A percentile compares a stretch with the other conserved stretches of the same genome.
Conservation (phyloP, 2,797 vertebrate genomes). For the Saguinus oedipus region DNA sequence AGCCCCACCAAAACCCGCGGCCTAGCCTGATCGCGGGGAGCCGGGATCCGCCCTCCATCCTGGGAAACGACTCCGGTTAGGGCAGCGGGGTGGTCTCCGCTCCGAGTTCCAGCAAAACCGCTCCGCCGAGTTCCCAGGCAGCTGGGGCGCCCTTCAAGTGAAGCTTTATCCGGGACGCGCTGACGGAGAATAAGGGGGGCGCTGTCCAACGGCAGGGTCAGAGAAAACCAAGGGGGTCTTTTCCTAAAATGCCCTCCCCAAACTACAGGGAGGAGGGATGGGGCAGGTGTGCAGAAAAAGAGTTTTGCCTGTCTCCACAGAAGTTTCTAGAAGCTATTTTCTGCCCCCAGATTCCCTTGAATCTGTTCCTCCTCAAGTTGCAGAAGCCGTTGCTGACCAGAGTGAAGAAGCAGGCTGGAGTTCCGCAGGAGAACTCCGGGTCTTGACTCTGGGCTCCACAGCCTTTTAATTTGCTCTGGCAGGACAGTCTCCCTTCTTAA, state of each 20-base stretch:
- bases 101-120: not conserved
- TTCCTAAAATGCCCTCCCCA: not conserved
- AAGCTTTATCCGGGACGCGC: not conserved
- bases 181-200: conserved; percentile 4
- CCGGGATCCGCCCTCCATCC: not conserved
- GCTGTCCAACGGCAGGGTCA: not conserved
- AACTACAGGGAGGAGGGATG: not conserved
- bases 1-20: not conserved
- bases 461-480: not conserved
- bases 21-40: not conserved
- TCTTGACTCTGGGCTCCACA: not conserved
- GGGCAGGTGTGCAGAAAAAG: not conserved
- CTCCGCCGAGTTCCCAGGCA: not conserved
- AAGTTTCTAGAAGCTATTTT: conserved; percentile 53
- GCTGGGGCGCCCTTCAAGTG: conserved; percentile 1
- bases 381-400: not conserved
- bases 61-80: not conserved
- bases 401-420: not conserved
- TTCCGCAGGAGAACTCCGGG: not conserved
- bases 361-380: not conserved
- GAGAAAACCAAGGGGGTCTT: not conserved
- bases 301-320: not conserved
- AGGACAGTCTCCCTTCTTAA: not conserved
- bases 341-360: not conserved
- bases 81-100: not conserved